Evolutionary conservation across 2,797 vertebrate genomes (phyloP).

Genomic region (Apogon hyalosoma): DNA sequence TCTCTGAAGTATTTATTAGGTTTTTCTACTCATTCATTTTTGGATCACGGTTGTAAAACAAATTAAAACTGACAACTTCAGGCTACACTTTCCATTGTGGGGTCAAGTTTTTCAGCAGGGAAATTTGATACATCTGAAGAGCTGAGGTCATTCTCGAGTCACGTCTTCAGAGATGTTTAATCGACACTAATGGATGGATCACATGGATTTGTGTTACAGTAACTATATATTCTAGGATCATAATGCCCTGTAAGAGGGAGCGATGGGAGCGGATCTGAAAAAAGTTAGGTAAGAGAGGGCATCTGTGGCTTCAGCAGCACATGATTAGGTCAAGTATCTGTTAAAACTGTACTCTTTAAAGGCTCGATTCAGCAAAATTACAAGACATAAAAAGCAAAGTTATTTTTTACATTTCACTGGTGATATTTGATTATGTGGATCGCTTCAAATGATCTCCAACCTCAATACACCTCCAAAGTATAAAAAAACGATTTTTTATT

Average conservation of each 20-base stretch:
- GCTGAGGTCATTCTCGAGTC: conserved; percentile 9
- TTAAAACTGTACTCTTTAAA: conserved; percentile 7
- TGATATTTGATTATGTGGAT: conserved; percentile 7
- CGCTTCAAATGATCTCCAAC: too few relatives aligned
- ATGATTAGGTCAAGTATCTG: too few relatives aligned
- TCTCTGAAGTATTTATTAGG: not conserved
- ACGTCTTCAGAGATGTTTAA: conserved; percentile 36
- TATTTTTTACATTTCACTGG: not conserved
- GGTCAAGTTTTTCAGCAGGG: conserved; percentile 5
- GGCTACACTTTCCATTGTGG: conserved; percentile 11
- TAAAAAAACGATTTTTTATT: too few relatives aligned
- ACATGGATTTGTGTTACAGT: conserved; percentile 39
- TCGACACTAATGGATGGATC: conserved; percentile 38
- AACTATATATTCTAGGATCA: conserved; percentile 32
- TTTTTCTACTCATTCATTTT: conserved; percentile 21
- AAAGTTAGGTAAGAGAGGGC: conserved; percentile 3
- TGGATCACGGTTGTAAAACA: not conserved
- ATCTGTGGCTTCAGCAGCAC: conserved; percentile 21
- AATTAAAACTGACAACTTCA: conserved; percentile 9
- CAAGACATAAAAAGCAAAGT: not conserved
- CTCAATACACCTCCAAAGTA: too few relatives aligned
- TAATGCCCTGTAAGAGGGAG: conserved; percentile 4
- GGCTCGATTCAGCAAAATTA: conserved; percentile 12
- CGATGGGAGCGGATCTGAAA: conserved; percentile 14
- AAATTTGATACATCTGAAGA: conserved; percentile 29